A percentile compares a stretch with the other conserved stretches of the same genome.
Conservation (phyloP, 2,113 vertebrate species). For the Daphoenositta chrysoptera region DNA sequence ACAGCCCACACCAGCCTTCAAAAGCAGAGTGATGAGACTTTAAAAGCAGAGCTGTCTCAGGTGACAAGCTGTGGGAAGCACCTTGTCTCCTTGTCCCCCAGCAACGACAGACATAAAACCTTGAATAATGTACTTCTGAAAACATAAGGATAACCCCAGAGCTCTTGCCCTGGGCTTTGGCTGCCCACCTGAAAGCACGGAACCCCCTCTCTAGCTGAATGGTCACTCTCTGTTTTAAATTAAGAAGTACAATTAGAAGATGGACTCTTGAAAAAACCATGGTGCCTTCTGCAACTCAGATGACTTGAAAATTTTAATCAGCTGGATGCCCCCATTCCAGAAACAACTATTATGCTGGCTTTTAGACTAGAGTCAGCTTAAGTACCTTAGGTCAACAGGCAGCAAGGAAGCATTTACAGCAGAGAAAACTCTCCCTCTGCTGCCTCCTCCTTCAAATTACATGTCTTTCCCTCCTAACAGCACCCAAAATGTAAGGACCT, state of each 20-base stretch:
- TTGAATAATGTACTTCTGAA: background rate
- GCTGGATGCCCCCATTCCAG: background rate
- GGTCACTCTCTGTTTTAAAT: background rate
- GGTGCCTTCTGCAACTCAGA: background rate
- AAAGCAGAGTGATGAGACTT: background rate
- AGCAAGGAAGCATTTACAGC: conserved; percentile 34
- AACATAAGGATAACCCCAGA: background rate
- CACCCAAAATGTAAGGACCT: background rate
- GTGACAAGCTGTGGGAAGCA: background rate
- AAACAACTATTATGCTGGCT: background rate
- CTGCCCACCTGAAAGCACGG: rapidly evolving
- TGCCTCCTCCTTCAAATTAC: conserved; percentile 66
- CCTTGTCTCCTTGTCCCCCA: background rate
- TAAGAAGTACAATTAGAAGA: background rate
- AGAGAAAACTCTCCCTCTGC: conserved; percentile 71
- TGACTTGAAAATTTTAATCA: background rate
- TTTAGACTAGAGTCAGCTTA: conserved; percentile 10
- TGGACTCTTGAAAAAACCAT: background rate
- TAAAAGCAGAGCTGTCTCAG: background rate
- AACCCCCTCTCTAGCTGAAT: background rate
- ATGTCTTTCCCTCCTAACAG: background rate
- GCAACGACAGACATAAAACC: background rate
- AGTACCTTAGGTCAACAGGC: background rate
- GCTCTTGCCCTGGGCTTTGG: background rate
- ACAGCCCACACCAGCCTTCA: background rate